Conservation (phyloP, 2,888 invertebrate species). For the Lycocerus yunnanus region DNA sequence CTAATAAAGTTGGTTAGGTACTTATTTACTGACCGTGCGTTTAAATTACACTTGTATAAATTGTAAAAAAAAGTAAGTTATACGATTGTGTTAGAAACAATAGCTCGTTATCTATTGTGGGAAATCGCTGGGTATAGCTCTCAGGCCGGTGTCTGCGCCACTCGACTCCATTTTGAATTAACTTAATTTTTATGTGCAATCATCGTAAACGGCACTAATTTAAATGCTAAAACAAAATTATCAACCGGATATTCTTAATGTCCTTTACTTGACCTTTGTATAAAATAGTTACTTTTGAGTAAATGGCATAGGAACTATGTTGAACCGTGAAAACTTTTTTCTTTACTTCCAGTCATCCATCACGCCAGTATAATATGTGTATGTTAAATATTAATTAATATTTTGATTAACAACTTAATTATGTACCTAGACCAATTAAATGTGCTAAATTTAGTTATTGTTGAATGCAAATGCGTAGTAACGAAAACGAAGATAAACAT, state of each 20-base stretch:
- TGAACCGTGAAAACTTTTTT: neutral
- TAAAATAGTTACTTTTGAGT: neutral
- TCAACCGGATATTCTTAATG: constrained; percentile 8
- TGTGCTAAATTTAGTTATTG: neutral
- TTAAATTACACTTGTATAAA: constrained; percentile 36
- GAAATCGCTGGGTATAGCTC: constrained; percentile 35
- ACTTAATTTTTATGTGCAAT: constrained; percentile 22
- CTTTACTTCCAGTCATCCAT: neutral
- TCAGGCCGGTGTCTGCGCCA: constrained; percentile 30
- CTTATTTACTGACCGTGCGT: constrained; percentile 32
- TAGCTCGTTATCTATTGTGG: constrained; percentile 41
- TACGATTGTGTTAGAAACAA: constrained; percentile 40
- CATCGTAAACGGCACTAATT: constrained; percentile 16
- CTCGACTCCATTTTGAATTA: constrained; percentile 24
- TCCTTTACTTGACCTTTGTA: neutral
- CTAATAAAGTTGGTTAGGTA: constrained; percentile 24
- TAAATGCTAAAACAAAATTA: constrained; percentile 16
- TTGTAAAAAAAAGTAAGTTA: constrained; percentile 32
- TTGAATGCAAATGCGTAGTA: neutral
- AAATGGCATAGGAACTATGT: neutral
- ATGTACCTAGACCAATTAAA: neutral
- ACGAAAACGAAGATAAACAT: neutral
- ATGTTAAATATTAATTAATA: neutral
- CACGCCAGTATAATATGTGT: neutral
- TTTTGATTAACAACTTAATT: neutral